Base-by-base conservation (phyloP, 2,888 invertebrate genomes). In the Drosophila algonquin region DNA sequence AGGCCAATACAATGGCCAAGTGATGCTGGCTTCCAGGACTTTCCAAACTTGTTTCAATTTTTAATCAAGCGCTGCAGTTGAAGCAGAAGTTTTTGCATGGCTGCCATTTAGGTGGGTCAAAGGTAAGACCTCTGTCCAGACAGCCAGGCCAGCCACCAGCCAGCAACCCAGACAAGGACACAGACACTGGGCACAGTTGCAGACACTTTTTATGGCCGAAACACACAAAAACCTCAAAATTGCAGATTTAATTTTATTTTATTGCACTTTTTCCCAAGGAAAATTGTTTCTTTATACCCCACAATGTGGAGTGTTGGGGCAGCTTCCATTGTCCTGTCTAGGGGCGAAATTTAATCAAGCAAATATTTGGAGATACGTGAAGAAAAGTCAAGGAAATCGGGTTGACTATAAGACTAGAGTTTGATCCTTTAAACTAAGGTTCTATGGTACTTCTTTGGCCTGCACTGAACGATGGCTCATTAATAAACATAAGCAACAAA, bases 201-300 rank as follows among this genome's bases (percentile, higher is more conserved):
- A 91, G 91, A 91, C 91, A 87, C 90, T 90, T 91, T 91, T 91
- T 91, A 91, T 91, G 90, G 81, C 87, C 68, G 3, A 21, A 21
- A 21, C 78, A 84, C 40, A 63, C 81, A 80, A 82, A 81, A 89
- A 88, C 89, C 90, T 82, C 80, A 84, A 90, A 90, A 87, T 89
- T 81, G 90, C 90, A 91, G 90, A 90, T 91, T 91, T 87, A 89
- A 90, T 91, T 91, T 90, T 85, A 91, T 91, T 91, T 91, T 85
- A 87, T 90, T 83, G 83, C 86, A 80, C 73, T 73, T 73, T 18
- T 59, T 68, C 71, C 69, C 70, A 58, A 59, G 14, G 81, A 67
- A 89, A 89, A 90, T 89, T 90, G 89, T 89, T 89, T 90, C 84
- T 83, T 90, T 81, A 80, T 79, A 72, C 40, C n/a, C 21, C 3